Evolutionary conservation across 2,797 vertebrate species (phyloP).

Genomic region (Bradypodion pumilum): DNA sequence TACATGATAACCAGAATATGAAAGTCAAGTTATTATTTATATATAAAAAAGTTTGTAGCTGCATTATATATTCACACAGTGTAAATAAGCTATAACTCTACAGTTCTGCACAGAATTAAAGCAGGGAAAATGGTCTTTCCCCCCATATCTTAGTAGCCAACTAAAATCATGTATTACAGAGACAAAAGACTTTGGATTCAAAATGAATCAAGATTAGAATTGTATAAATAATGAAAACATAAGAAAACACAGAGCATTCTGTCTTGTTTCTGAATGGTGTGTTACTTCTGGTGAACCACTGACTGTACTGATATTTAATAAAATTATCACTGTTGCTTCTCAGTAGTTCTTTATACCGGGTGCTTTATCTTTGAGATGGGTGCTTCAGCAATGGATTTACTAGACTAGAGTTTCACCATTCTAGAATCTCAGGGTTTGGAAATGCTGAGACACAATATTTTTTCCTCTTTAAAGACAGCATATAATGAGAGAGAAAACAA

Average conservation of each 20-base stretch:
- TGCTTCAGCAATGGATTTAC: not conserved
- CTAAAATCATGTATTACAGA: conserved; percentile 17
- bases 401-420: not conserved
- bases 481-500: conserved; percentile 24
- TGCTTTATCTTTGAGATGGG: conserved; percentile 24
- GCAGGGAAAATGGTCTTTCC: conserved; percentile 10
- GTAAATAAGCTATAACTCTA: not conserved
- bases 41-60: conserved; percentile 11
- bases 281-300: conserved; percentile 23
- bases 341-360: not conserved
- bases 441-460: not conserved
- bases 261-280: conserved; percentile 19
- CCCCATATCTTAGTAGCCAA: conserved; percentile 10
- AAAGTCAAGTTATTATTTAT: too few species aligned
- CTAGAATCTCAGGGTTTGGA: not conserved
- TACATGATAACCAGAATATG: too few species aligned
- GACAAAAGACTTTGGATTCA: conserved; percentile 18
- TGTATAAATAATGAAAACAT: conserved; percentile 17
- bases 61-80: not conserved
- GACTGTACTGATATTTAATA: not conserved
- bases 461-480: not conserved
- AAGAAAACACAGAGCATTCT: not conserved
- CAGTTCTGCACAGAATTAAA: conserved; percentile 26
- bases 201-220: conserved; percentile 9
- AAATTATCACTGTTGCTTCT: not conserved